Evolutionary conservation across 2,797 vertebrate genomes (phyloP), one percentile per base, ranked within the genome.

Genomic region (Microctenopoma stevenorrisi): DNA sequence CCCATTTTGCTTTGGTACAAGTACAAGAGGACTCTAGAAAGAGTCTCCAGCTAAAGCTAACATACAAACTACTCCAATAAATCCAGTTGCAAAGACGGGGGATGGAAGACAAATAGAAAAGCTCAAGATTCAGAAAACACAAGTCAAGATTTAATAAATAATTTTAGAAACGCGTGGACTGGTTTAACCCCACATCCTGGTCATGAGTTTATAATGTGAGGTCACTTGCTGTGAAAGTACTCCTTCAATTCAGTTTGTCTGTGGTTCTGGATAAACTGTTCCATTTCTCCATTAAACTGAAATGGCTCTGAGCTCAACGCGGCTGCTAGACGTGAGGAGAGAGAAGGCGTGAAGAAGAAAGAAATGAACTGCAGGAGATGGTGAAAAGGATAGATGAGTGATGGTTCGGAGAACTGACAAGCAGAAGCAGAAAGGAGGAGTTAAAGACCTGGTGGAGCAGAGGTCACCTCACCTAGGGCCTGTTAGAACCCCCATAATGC

Each of bases 351-450:
- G 33, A 57, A 66, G 69, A 35, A 35, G 62, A 74, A 78, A 74
- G 65, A 64, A 76, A 66, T 38, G 58, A 68, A 72, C 37, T 53
- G 77, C 64, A 65, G 82, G 53, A 73, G 73, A 68, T 15, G 64
- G 61, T 78, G 76, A 88, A 86, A 83, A 65, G 86, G 73, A 78
- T 59, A 50, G 76, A 76, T 22, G 49, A 65, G 54, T 89, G 89
- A 92, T 74, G 88, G 81, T 86, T 82, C 72, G 66, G 66, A 81
- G 75, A 87, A 74, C n/a, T 86, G 90, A 92, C 90, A 89, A 82
- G 83, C 76, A 77, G 78, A 84, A 78, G 76, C 50, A 50, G 56
- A 40, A 48, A 26, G 33, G 68, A 64, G 68, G 74, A 37, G 70
- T 58, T 65, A 69, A 77, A 86, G 78, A 74, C 68, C 76, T 63